These are phyloP conservation scores for Argyrosomus japonicus DNA, from an alignment of 2,113 vertebrate species.

Conservation along the genomic window DNA sequence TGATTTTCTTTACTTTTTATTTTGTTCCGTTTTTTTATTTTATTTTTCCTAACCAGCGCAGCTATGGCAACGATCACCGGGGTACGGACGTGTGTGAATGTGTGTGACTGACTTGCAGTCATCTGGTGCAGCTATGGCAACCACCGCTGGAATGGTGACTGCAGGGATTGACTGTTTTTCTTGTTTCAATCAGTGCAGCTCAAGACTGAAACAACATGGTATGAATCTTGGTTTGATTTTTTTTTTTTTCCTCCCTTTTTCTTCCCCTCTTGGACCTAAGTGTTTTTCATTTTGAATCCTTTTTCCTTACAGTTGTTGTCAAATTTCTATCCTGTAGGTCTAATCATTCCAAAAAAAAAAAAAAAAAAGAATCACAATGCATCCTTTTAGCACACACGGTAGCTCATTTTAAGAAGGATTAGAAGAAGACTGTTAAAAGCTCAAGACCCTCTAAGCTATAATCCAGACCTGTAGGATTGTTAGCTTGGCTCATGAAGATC, in stretches of 20 bases:
- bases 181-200: constrained; percentile 78
- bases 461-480: constrained; percentile 58
- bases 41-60: constrained; percentile 66
- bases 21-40: constrained; percentile 31
- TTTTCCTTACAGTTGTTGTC: constrained; percentile 27
- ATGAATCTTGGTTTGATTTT: constrained; percentile 56
- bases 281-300: constrained; percentile 54
- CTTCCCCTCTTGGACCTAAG: constrained; percentile 52
- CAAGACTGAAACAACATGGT: constrained; percentile 60
- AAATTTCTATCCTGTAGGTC: constrained; percentile 49
- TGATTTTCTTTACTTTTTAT: constrained; percentile 58
- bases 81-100: constrained; percentile 71
- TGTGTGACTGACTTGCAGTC: constrained; percentile 71
- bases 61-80: constrained; percentile 76
- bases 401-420: constrained; percentile 68
- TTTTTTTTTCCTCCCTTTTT: constrained; percentile 12
- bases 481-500: constrained; percentile 49
- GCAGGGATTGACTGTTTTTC: constrained; percentile 68
- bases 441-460: constrained; percentile 50
- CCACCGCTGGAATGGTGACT: constrained; percentile 64
- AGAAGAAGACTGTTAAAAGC: constrained; percentile 56
- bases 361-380: constrained; percentile 12
- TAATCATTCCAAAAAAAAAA: constrained; percentile 47
- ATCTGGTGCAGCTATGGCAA: constrained; percentile 76
- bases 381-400: constrained; percentile 61